Evolutionary conservation across 1,140 invertebrate species (phyloP), one percentile per base, ranked within the genome.

Genomic region (Tetramorium parvispinum): DNA sequence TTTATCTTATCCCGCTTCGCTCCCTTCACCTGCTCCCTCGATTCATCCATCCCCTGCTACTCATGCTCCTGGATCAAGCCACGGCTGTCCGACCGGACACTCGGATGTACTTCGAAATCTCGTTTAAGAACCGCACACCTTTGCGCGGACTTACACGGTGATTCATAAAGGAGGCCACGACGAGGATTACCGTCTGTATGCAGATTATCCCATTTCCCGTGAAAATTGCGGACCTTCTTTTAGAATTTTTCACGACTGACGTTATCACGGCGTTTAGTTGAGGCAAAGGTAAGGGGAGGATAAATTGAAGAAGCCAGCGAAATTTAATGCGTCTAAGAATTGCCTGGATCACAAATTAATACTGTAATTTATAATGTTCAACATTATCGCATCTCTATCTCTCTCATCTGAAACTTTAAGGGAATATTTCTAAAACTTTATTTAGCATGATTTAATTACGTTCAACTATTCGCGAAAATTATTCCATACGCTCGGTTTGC

Each of bases 1-100:
- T 94, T 94, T 93, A 93, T 94, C 93, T 93, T 93, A 91, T 91
- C 89, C 86, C 88, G 57, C 65, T 40, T 65, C 82, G 55, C 76
- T 86, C 76, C 75, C 85, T 59, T 87, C 85, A 78, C 85, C 71
- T 87, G 77, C 82, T 88, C 89, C 82, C 87, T 77, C 81, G 81
- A 90, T 81, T 86, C 89, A 85, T 66, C 83, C 63, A 61, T 78
- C 81, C 85, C 65, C 68, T 76, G 77, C 63, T 82, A 75, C 75
- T 70, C 82, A 78, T 78, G 76, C 63, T 77, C 73, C 65, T 79
- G 70, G 85, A 91, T 86, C 87, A 79, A 68, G 53, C 53, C 40
- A 32, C 53, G 57, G 71, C 24, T 88, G 86, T 86, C 78, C 87
- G 57, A 63, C 70, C 78, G 81, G 81, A 87, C 89, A 87, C 49